Conservation (phyloP, 2,113 vertebrate genomes). For the Crotalus viridis region DNA sequence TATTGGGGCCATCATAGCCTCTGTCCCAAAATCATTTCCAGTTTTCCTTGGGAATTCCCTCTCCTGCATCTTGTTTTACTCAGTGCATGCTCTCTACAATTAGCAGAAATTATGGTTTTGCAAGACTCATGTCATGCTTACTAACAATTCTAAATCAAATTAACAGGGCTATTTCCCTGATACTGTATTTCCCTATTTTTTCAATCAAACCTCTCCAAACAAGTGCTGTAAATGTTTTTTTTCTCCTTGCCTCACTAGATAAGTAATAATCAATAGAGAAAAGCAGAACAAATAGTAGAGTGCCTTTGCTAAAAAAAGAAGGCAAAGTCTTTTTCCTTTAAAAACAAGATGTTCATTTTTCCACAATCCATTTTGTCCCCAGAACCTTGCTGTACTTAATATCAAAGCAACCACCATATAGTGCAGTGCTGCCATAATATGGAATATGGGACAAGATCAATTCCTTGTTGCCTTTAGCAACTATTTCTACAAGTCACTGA, state of each 20-base stretch:
- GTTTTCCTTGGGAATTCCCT: neutral
- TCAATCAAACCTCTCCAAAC: neutral
- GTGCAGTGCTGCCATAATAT: neutral
- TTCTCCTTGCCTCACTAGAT: constrained; percentile 33
- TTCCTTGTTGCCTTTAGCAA: neutral
- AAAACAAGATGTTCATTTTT: neutral
- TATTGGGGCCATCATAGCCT: neutral
- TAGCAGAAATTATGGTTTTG: constrained; percentile 31
- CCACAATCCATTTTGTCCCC: neutral
- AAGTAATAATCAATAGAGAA: constrained; percentile 32
- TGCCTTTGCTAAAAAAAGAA: constrained; percentile 48
- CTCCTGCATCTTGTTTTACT: neutral
- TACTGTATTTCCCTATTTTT: constrained; percentile 31
- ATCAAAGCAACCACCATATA: neutral
- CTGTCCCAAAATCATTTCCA: neutral
- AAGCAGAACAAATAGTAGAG: neutral
- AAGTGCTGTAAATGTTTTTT: constrained; percentile 29
- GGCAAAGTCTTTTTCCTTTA: neutral
- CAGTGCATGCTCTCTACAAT: neutral
- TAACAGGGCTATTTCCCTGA: constrained; percentile 36
- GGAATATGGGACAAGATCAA: neutral
- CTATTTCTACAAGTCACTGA: neutral
- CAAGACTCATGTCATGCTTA: constrained; percentile 33
- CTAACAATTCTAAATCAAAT: constrained; percentile 44
- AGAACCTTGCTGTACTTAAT: neutral